Evolutionary conservation across 35 echinoderm and acorn worm species (phyloP), one percentile per base, ranked within the genome.

Genomic region (Lytechinus variegatus): DNA sequence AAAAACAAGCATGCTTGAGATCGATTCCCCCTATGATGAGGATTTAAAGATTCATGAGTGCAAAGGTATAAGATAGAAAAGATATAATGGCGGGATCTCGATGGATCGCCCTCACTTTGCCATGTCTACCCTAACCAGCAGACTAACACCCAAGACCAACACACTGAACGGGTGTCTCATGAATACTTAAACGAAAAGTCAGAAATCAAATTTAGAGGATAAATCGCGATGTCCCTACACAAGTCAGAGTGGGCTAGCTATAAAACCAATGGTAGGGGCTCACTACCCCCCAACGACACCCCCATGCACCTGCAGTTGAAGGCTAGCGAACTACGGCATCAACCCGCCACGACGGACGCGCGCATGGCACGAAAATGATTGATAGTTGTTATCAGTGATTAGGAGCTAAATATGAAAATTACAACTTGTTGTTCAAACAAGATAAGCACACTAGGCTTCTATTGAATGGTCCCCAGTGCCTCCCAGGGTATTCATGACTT

Each of bases 291-390:
- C 9, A 9, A 90, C 88, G 4, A 87, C 87, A 44, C 88, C 88
- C 33, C 88, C 52, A 90, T 90, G 88, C 88, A 90, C 88, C 88
- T 90, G 88, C 88, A 90, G 28, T 90, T 12, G 66, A 24, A 79
- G 88, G 88, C 88, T 90, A 90, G 29, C 88, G 6, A 79, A 24
- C 66, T 24, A 79, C 66, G 66, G 66, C 66, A 79, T 79, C 66
- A 79, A 79, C 66, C 66, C 66, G 66, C 66, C n/a, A 79, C 14
- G 66, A n/a, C 66, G 66, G 16, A 24, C 88, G 88, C 88, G 88
- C 88, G 88, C 88, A 90, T 90, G 29, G 88, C 88, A 44, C 88
- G 66, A 90, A 90, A 90, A 90, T 90, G 88, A 90, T 90, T 90
- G 88, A 90, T 90, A 90, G 88, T 90, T 90, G 88, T n/a, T 28